Base-by-base conservation (phyloP, 2,113 vertebrate genomes). In the Pitta sordida region DNA sequence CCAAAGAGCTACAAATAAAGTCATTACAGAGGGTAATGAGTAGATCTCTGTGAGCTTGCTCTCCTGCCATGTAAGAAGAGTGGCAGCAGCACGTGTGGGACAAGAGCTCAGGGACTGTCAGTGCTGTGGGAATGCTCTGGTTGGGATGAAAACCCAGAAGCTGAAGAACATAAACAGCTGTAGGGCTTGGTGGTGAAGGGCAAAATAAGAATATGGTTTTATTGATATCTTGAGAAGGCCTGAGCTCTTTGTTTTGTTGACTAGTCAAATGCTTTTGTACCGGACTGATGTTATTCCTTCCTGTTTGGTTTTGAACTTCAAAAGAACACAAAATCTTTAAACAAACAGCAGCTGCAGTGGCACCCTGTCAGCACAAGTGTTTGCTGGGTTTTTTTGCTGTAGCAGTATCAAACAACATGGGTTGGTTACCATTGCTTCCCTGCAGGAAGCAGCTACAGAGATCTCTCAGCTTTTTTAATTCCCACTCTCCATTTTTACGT, bases 261-360 rank as follows among this genome's bases (percentile, higher is more conserved):
- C 49, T 67, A n/a, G 17, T 36, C 53, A 59, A 65, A 63, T 86
- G 63, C 41, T 90, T 93, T 90, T 43, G 6, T 91, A 93, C 48
- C 10, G 15, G 36, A 13, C 67, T 80, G 70, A 65, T 32, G 43
- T 78, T 63, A 65, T 32, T 94, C 88, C 60, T 56, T 83, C 70
- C 80, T 74, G 49, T 91, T 89, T 76, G 56, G 30, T 60, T 96
- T 94, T 93, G 89, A 88, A 80, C 87, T 94, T 94, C 70, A 94
- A 78, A 94, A 63, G 52, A 71, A 44, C n/a, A 48, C 60, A 84
- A 36, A 74, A 59, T 86, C 52, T 92, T 75, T 53, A 92, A 86
- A 86, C 90, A 95, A 94, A 62, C 39, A 65, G 71, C 83, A 89
- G 83, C 92, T 85, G 80, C 88, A 65, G 55, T 70, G 55, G 69